These are phyloP conservation scores for Muntiacus reevesi DNA, from an alignment of 2,113 vertebrate genomes.

Conservation along the genomic window DNA sequence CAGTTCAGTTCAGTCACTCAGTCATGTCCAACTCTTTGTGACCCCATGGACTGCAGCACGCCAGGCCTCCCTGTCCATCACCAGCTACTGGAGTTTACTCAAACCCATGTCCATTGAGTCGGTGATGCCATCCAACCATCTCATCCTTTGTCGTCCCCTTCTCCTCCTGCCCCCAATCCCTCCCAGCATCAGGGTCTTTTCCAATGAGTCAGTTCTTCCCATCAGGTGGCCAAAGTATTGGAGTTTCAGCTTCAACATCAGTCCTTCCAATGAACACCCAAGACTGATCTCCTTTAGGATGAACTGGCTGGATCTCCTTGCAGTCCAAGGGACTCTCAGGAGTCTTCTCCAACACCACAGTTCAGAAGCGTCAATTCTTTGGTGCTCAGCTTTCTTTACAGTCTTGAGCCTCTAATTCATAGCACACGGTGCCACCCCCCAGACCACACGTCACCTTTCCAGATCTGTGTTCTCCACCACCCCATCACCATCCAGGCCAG, in stretches of 20 bases:
- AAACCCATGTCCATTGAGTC: not conserved
- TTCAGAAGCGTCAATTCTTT: not conserved
- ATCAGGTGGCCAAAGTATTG: not conserved
- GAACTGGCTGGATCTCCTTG: not conserved
- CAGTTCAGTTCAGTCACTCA: too few species aligned
- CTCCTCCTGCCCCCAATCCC: not conserved
- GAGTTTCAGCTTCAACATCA: not conserved
- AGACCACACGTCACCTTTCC: not conserved
- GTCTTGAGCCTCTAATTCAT: not conserved
- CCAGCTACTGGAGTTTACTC: not conserved
- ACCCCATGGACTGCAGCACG: not conserved
- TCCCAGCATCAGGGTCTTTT: not conserved
- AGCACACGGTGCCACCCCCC: not conserved
- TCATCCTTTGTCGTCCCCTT: not conserved
- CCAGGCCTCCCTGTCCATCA: not conserved
- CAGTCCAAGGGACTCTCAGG: not conserved
- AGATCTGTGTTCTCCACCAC: not conserved
- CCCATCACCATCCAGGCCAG: not conserved
- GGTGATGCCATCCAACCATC: not conserved
- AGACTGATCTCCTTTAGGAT: not conserved
- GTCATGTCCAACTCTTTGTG: not conserved
- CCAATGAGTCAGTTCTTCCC: not conserved
- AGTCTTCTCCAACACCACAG: not conserved
- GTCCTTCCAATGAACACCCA: not conserved
- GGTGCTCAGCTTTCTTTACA: not conserved